Percentiles rank a stretch among this genome's conserved stretches.
Conservation (phyloP, 2,113 vertebrate genomes). For the Chloroceryle aenea region DNA sequence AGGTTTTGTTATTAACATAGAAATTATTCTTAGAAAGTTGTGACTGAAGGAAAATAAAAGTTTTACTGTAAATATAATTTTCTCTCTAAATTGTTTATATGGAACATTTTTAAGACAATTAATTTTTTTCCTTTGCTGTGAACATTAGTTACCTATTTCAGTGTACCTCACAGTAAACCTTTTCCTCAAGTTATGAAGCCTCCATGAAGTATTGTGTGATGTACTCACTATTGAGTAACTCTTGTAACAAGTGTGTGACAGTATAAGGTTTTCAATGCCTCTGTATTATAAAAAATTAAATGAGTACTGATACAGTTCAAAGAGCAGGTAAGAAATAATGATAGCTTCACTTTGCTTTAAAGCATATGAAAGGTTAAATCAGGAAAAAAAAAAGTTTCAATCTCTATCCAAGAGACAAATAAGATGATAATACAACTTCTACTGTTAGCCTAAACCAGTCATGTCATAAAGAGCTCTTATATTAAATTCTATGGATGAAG, state of each 20-base stretch:
- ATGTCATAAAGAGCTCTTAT: not conserved
- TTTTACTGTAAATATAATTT: not conserved
- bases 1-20: not conserved
- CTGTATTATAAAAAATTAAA: not conserved
- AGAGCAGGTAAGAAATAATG: not conserved
- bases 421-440: not conserved
- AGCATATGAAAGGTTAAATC: not conserved
- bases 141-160: not conserved
- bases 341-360: not conserved
- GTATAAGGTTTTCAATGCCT: not conserved
- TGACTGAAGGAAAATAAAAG: not conserved
- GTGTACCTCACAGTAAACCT: not conserved
- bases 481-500: constrained; percentile 18
- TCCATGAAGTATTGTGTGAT: not conserved
- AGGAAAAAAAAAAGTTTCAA: not conserved
- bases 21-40: not conserved
- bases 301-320: not conserved
- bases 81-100: not conserved
- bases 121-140: not conserved
- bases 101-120: not conserved
- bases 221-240: not conserved
- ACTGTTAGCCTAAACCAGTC: not conserved
- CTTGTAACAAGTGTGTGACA: not conserved
- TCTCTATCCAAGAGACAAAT: not conserved
- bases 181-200: not conserved